phyloP scores from a whole-genome alignment of 2,797 vertebrate genomes.

The Hippocampus kuda region DNA sequence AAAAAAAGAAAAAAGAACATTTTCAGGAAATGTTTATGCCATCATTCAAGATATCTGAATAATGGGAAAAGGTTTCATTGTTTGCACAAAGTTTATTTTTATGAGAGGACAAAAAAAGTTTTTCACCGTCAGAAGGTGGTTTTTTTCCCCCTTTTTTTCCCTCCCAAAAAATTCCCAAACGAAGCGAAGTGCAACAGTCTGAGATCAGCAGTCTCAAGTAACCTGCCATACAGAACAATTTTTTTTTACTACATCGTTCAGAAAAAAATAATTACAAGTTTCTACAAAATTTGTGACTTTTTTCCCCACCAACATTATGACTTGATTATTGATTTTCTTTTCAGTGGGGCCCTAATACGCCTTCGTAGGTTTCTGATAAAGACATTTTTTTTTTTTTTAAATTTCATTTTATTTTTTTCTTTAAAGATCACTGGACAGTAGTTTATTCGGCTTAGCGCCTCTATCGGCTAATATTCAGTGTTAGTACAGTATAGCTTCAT shows the following conservation, averaged over 20 bases:
- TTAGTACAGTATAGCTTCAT: constrained; percentile 73
- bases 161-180: not conserved
- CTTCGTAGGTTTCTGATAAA: constrained; percentile 60
- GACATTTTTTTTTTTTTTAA: constrained; percentile 59
- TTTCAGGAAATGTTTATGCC: not conserved
- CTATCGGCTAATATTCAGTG: constrained; percentile 75
- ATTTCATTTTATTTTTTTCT: constrained; percentile 54
- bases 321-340: not conserved
- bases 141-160: too few species aligned
- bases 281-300: not conserved
- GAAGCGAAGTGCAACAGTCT: not conserved
- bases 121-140: not conserved
- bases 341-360: not conserved
- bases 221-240: not conserved
- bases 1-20: not conserved
- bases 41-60: not conserved
- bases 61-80: not conserved
- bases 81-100: not conserved
- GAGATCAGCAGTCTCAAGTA: not conserved
- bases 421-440: constrained; percentile 76
- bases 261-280: not conserved
- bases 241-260: not conserved
- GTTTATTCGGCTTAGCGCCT: constrained; percentile 68
- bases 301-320: not conserved
- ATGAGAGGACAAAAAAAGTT: not conserved